These are phyloP conservation scores for Tanytarsus gracilentus DNA, from an alignment of 2,888 invertebrate genomes.

Conservation along the genomic window DNA sequence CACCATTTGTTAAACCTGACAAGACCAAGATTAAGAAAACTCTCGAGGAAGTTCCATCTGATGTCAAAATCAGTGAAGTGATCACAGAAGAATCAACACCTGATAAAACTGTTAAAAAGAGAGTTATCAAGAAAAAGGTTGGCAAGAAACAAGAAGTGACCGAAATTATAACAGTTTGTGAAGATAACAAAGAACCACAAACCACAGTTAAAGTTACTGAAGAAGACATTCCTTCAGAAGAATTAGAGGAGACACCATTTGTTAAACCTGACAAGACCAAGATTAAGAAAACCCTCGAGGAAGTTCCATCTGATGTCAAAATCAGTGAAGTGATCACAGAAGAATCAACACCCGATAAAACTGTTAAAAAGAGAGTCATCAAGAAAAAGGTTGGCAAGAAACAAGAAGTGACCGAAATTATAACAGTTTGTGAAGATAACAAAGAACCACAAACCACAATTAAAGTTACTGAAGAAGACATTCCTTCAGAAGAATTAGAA, in stretches of 20 bases:
- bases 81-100: no score
- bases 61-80: no score
- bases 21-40: no score
- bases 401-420: constrained; percentile 43
- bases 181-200: constrained; percentile 42
- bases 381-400: constrained; percentile 42
- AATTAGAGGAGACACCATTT: constrained; percentile 5
- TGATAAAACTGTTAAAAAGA: no score
- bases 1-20: no score
- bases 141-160: constrained; percentile 42
- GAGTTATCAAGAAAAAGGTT: no score
- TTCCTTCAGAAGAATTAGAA: constrained; percentile 33
- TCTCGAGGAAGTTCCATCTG: no score
- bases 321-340: constrained; percentile 33
- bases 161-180: constrained; percentile 41
- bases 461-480: constrained; percentile 39
- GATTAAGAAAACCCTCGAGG: constrained; percentile 30
- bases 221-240: constrained; percentile 37
- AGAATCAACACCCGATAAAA: constrained; percentile 34
- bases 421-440: constrained; percentile 40
- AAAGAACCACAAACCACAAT: constrained; percentile 44
- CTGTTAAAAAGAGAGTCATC: constrained; percentile 36
- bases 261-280: constrained; percentile 16
- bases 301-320: constrained; percentile 37
- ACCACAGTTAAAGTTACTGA: constrained; percentile 43